phyloP scores from a whole-genome alignment of 2,888 invertebrate genomes.

The Onthophagus sagittarius region DNA sequence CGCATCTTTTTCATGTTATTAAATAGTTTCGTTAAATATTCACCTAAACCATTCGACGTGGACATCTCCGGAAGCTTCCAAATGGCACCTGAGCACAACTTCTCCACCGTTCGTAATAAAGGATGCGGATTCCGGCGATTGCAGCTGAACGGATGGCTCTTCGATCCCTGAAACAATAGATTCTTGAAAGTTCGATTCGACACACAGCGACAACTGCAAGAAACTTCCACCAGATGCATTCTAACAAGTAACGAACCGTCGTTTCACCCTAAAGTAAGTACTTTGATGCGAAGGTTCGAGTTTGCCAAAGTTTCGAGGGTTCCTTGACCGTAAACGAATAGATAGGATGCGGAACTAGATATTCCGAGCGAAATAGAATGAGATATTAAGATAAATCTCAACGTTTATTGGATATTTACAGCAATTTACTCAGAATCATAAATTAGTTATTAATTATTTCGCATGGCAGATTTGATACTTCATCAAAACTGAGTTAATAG shows the following conservation, averaged over 20 bases:
- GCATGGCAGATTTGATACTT: no score
- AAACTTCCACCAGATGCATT: neutral
- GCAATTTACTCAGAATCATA: neutral
- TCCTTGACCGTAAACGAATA: neutral
- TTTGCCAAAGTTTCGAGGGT: neutral
- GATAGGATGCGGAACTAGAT: neutral
- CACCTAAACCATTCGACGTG: conserved; percentile 66
- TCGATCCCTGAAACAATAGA: conserved; percentile 55
- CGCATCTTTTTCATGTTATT: no score
- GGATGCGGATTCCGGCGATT: conserved; percentile 54
- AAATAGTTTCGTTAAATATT: conserved; percentile 28
- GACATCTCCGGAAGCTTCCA: conserved; percentile 64
- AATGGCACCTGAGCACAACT: conserved; percentile 61
- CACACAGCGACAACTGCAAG: neutral
- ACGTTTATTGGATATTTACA: no score
- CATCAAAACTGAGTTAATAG: no score
- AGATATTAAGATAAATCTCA: no score
- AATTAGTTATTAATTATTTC: no score
- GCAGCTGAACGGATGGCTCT: conserved; percentile 55
- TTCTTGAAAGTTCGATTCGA: conserved; percentile 1
- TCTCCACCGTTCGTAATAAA: conserved; percentile 51
- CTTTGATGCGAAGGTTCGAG: neutral
- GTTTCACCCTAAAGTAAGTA: neutral
- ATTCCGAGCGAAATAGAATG: no score
- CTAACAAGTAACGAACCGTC: neutral